These are phyloP conservation scores for Nixonia krombeini DNA, from an alignment of 1,140 invertebrate genomes.

Conservation along the genomic window DNA sequence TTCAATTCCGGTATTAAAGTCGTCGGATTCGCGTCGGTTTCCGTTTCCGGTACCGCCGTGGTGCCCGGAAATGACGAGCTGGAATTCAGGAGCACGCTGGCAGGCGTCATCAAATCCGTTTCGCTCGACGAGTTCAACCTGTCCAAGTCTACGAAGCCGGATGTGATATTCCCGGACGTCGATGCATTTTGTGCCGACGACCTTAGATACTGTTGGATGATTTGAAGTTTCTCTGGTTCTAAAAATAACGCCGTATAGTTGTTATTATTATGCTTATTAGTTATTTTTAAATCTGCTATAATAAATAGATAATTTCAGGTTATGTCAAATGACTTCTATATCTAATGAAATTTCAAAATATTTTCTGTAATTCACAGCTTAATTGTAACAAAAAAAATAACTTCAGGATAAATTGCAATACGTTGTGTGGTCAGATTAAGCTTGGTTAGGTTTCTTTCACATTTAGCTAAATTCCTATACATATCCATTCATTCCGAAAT, in stretches of 20 bases:
- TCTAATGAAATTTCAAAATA: no score
- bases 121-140: conserved; percentile 37
- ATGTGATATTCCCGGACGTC: conserved; percentile 35
- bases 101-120: conserved; percentile 26
- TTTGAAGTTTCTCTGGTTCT: conserved; percentile 68
- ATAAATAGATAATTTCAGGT: no score
- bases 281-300: not conserved
- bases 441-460: no score
- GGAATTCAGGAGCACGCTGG: conserved; percentile 41
- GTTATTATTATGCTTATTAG: not conserved
- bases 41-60: conserved; percentile 36
- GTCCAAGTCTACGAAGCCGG: conserved; percentile 26
- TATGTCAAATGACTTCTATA: no score
- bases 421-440: no score
- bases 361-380: no score
- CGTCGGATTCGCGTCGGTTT: conserved; percentile 31
- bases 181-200: conserved; percentile 53
- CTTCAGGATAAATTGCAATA: no score
- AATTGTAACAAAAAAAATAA: no score
- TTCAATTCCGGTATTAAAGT: conserved; percentile 42
- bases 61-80: conserved; percentile 30
- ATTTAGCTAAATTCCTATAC: no score
- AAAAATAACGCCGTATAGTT: conserved; percentile 22
- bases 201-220: conserved; percentile 67
- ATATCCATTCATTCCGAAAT: no score